Evolutionary conservation across 1,140 invertebrate species (phyloP).

Genomic region (Eumaeus atala): DNA sequence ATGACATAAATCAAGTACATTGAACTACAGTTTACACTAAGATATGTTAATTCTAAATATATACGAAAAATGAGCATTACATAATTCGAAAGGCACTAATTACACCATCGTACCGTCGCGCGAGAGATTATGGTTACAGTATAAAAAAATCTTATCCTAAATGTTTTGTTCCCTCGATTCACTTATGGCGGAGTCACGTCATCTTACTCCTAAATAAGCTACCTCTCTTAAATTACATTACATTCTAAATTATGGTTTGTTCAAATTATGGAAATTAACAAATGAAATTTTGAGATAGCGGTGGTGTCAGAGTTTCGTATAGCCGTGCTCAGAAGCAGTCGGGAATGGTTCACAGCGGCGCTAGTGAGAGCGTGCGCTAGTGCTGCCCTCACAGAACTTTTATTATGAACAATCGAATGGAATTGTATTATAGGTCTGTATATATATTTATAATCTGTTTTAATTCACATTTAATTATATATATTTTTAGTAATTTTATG

Average conservation of each 20-base stretch:
- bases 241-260: conserved; percentile 46
- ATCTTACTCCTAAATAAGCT: conserved; percentile 48
- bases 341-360: conserved; percentile 1
- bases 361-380: too few relatives aligned
- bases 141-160: conserved; percentile 43
- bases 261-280: conserved; percentile 38
- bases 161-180: conserved; percentile 52
- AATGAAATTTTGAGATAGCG: conserved; percentile 36
- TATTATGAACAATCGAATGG: too few relatives aligned
- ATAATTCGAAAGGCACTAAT: conserved; percentile 42
- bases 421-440: too few relatives aligned
- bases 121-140: conserved; percentile 28
- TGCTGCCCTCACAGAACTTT: conserved; percentile 17
- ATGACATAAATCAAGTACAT: conserved; percentile 8
- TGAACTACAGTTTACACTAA: conserved; percentile 29
- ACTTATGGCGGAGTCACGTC: conserved; percentile 65
- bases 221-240: conserved; percentile 26
- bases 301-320: conserved; percentile 66
- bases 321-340: conserved; percentile 48
- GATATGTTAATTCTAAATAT: conserved; percentile 51
- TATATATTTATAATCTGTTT: too few relatives aligned
- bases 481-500: not conserved
- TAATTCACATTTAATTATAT: too few relatives aligned
- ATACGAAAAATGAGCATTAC: conserved; percentile 48
- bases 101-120: conserved; percentile 31